Evolutionary conservation across 2,888 invertebrate genomes (phyloP), one percentile per base, ranked within the genome.

Genomic region (Cheilosia pagana): DNA sequence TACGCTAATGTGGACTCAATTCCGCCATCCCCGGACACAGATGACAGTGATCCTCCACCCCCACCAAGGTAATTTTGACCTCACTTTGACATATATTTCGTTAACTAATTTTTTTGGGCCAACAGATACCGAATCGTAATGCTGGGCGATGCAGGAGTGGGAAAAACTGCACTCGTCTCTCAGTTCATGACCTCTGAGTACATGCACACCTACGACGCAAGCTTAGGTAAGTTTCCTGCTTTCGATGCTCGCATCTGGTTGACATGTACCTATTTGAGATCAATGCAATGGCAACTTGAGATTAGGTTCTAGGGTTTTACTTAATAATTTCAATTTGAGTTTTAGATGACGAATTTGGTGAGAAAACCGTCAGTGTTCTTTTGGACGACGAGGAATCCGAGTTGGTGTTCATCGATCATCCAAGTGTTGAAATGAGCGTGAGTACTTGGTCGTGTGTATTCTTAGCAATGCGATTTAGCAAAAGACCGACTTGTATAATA

Each of bases 101-200:
- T 21, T 45, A 19, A 45, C 19, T 8, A 16, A 19, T 23, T 65
- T 0, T 4, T 43, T 45, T 62, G 14, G 65, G 21, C 39, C 2
- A 93, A 94, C 1, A 95, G 96, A 88, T 95, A 96, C 91, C 93
- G 96, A n/a, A 96, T 97, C 79, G 96, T 97, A 10, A 93, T 97
- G 90, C 92, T 97, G 4, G 97, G 95, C 0, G 96, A 96, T 88
- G 95, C 96, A 0, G 97, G 97, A 0, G 97, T 97, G 16, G 98
- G 98, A 2, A 98, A 98, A 92, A 96, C 97, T 0, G 96, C 98
- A 1, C 93, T 98, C 28, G 97, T 97, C 1, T 96, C 96, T 0
- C 98, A 98, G 90, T 98, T 98, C 91, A 97, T 97, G 96, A 98
- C 98, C 35, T 97, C 97, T 87, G 98, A 98, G 89, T 98, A 98